Conservation (phyloP, 2,113 vertebrate genomes). For the Megalops atlanticus region DNA sequence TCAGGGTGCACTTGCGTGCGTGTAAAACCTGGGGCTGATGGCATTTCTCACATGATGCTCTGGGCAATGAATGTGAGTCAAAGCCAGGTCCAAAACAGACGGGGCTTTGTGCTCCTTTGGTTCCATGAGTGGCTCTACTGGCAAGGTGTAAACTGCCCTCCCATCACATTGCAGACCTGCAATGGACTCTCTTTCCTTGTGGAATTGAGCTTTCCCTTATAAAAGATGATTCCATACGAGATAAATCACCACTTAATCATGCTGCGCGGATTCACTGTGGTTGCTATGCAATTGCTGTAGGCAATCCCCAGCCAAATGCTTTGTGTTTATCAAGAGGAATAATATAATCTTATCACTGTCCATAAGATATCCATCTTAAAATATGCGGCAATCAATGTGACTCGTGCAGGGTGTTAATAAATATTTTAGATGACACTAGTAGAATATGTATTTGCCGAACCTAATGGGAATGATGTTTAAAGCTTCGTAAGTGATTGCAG, state of each 20-base stretch:
- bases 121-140: neutral
- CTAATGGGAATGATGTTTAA: neutral
- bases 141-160: neutral
- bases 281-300: neutral
- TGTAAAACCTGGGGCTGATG: too few relatives aligned
- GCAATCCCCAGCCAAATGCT: neutral
- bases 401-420: neutral
- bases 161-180: neutral
- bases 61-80: too few relatives aligned
- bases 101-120: too few relatives aligned
- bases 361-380: conserved; percentile 4
- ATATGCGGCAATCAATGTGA: conserved; percentile 5
- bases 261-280: neutral
- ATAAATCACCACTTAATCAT: conserved; percentile 8
- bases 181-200: too few relatives aligned
- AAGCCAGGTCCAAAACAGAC: too few relatives aligned
- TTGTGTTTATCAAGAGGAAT: neutral
- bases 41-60: too few relatives aligned
- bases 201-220: too few relatives aligned
- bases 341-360: neutral
- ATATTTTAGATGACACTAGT: neutral
- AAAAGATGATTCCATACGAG: neutral
- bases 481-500: neutral
- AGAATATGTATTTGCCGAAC: neutral
- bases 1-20: neutral